Conservation (phyloP, 1,140 invertebrate genomes). For the Drosophila grimshawi region DNA sequence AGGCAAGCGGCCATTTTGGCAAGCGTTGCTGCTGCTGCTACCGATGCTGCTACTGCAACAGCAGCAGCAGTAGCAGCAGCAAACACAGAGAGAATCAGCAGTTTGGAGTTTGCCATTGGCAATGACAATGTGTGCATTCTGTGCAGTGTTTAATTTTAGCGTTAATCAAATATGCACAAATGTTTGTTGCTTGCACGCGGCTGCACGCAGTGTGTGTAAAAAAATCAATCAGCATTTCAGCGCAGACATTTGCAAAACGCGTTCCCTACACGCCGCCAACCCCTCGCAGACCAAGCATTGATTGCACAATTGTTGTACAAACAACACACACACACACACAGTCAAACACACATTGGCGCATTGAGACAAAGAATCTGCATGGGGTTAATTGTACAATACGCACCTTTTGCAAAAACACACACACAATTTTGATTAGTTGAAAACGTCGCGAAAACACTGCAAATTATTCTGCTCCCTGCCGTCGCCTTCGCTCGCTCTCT, state of each 20-base stretch:
- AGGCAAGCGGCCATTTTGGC: constrained; percentile 75
- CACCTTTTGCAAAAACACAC: constrained; percentile 59
- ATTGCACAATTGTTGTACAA: constrained; percentile 59
- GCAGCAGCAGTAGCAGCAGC: too few species aligned
- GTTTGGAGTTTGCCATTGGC: constrained; percentile 46
- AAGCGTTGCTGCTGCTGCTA: constrained; percentile 41
- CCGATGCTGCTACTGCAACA: constrained; percentile 4
- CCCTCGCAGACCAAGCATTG: constrained; percentile 7
- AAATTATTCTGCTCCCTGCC: constrained; percentile 60
- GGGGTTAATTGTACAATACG: constrained; percentile 45
- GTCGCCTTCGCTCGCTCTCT: constrained; percentile 59
- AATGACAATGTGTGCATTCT: constrained; percentile 32
- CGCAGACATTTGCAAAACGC: constrained; percentile 79
- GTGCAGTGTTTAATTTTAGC: constrained; percentile 35
- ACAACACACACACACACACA: too few species aligned
- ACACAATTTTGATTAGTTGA: constrained; percentile 64
- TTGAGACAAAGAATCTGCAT: constrained; percentile 37
- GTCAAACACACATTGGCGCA: constrained; percentile 5
- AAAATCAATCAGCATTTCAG: constrained; percentile 65
- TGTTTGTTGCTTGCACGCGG: constrained; percentile 28
- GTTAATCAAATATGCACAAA: constrained; percentile 13
- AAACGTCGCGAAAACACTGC: constrained; percentile 75
- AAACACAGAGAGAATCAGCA: constrained; percentile 10
- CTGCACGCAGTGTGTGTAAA: constrained; percentile 65
- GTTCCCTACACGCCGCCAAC: not conserved